phyloP scores from a whole-genome alignment of 2,888 invertebrate species.

The Boloria selene region DNA sequence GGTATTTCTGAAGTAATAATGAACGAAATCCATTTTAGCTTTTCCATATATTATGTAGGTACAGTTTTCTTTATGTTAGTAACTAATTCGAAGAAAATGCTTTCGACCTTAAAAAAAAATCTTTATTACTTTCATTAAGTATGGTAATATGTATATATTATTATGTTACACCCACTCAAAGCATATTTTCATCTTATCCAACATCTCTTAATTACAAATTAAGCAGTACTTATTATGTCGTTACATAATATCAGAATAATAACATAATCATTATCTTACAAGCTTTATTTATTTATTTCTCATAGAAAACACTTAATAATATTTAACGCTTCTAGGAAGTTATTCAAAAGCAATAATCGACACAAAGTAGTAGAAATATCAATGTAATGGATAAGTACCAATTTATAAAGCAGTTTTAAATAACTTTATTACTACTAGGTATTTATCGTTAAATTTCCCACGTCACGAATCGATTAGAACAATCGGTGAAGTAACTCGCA shows the following conservation, averaged over 20 bases:
- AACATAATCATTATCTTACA: conserved; percentile 1
- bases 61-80: no score
- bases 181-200: no score
- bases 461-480: conserved; percentile 34
- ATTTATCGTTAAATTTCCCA: conserved; percentile 26
- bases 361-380: conserved; percentile 7
- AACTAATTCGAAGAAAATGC: no score
- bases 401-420: conserved; percentile 10
- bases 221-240: conserved; percentile 2
- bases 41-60: no score
- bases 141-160: no score
- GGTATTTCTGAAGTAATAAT: no score
- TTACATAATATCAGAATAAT: conserved; percentile 1
- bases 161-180: no score
- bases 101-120: no score
- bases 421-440: background rate
- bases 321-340: conserved; percentile 12
- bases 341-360: conserved; percentile 9
- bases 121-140: no score
- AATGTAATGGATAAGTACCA: background rate
- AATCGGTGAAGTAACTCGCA: conserved; percentile 29
- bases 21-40: no score
- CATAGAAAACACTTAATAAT: background rate
- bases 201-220: no score
- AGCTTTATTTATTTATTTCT: conserved; percentile 8